Evolutionary conservation across 1,140 invertebrate genomes (phyloP).

Genomic region (Aphaenogaster rudis): DNA sequence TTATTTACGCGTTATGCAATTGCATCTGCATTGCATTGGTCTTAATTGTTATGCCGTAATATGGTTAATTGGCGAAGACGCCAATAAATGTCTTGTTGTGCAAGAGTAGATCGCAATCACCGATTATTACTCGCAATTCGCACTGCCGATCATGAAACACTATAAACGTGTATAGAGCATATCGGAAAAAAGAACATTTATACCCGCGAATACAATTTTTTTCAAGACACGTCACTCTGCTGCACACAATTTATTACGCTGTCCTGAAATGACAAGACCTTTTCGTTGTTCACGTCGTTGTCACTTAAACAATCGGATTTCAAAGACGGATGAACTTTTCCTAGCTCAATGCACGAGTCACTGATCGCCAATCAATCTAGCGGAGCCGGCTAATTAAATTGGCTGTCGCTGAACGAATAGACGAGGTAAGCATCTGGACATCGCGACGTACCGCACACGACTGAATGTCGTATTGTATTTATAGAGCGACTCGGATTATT

Average conservation of each 20-base stretch:
- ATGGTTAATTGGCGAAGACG: conserved; percentile 30
- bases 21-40: background rate
- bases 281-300: background rate
- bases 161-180: too few species aligned
- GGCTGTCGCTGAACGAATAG: background rate
- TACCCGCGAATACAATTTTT: background rate
- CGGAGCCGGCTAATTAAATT: conserved; percentile 14
- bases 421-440: conserved; percentile 80
- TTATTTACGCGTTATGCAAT: conserved; percentile 42
- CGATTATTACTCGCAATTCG: background rate
- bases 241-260: conserved; percentile 4
- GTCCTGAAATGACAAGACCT: background rate
- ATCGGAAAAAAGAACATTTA: background rate
- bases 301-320: background rate
- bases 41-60: conserved; percentile 1
- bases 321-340: background rate
- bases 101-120: conserved; percentile 34
- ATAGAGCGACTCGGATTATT: conserved; percentile 86
- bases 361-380: conserved; percentile 4
- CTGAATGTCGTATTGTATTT: conserved; percentile 87
- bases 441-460: conserved; percentile 84
- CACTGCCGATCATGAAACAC: background rate
- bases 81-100: conserved; percentile 30
- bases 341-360: background rate
- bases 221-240: background rate